Conservation (phyloP, 92 coral and sea anemone species). For the Montipora capitata region DNA sequence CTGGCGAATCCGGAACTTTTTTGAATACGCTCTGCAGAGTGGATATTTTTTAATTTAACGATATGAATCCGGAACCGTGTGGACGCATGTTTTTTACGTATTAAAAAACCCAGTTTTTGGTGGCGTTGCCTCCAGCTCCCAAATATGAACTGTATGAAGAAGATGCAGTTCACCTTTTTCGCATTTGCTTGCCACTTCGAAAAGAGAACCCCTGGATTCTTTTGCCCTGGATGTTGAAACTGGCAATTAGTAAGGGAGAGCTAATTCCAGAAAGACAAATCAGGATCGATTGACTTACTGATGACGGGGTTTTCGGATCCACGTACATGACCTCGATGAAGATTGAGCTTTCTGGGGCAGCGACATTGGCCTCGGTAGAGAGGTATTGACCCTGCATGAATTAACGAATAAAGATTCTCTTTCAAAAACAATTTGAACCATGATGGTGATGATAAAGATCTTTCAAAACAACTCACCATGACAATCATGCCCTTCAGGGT, state of each 20-base stretch:
- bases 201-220: too few relatives aligned
- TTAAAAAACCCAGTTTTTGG: too few relatives aligned
- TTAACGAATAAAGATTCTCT: background rate
- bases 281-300: background rate
- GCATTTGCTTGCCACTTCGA: background rate
- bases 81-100: too few relatives aligned
- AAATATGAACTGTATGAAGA: too few relatives aligned
- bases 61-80: too few relatives aligned
- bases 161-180: too few relatives aligned
- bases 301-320: background rate
- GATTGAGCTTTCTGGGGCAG: conserved; percentile 15
- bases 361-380: conserved; percentile 12
- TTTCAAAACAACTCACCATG: conserved; percentile 69
- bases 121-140: too few relatives aligned
- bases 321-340: conserved; percentile 16
- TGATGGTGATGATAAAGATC: background rate
- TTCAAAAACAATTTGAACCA: background rate
- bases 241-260: background rate
- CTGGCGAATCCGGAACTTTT: too few relatives aligned
- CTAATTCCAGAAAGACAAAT: background rate
- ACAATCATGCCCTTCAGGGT: conserved; percentile 79
- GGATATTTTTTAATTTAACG: too few relatives aligned
- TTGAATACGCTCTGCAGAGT: too few relatives aligned
- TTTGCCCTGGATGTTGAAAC: background rate
- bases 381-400: conserved; percentile 35